Percentiles rank a stretch among this genome's conserved stretches.
Evolutionary conservation across 2,113 vertebrate genomes (phyloP).

Genomic region (Bagarius yarrelli): DNA sequence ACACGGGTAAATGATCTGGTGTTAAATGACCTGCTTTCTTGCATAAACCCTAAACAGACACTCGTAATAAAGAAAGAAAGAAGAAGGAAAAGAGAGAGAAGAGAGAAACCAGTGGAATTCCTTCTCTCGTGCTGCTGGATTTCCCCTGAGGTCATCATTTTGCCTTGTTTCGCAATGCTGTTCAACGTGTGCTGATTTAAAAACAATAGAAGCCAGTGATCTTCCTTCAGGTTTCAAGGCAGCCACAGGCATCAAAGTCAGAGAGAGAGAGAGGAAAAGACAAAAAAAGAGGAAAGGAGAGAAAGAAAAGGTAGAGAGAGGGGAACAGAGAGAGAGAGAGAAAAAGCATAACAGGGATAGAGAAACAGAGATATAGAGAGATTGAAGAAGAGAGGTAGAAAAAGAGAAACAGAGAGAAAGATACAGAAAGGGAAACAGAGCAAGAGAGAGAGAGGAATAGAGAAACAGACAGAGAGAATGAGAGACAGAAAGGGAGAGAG

Average conservation of each 20-base stretch:
- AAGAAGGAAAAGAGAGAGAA: not conserved
- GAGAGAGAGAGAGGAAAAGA: no score
- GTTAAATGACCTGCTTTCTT: constrained; percentile 10
- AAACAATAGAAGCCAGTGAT: constrained; percentile 37
- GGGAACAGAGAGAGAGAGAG: no score
- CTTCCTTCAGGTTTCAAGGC: constrained; percentile 8
- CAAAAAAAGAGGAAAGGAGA: no score
- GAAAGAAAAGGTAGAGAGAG: no score
- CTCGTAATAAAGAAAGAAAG: not conserved
- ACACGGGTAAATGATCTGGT: not conserved
- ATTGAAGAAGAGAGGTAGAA: no score
- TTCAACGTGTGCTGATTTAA: constrained; percentile 8
- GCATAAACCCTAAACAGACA: not conserved
- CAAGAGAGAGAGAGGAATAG: no score
- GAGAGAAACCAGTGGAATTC: not conserved
- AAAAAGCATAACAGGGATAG: no score
- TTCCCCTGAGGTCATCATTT: constrained; percentile 12
- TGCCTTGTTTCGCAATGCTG: constrained; percentile 15
- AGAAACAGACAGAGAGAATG: no score
- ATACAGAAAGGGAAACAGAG: no score
- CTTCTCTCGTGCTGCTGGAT: constrained; percentile 11
- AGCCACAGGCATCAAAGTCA: not conserved
- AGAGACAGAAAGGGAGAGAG: no score
- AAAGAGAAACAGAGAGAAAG: no score
- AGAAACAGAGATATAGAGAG: no score